Percentiles rank a stretch among this genome's conserved stretches.
Conservation (phyloP, 2,888 invertebrate species). For the Ectemnius lituratus region DNA sequence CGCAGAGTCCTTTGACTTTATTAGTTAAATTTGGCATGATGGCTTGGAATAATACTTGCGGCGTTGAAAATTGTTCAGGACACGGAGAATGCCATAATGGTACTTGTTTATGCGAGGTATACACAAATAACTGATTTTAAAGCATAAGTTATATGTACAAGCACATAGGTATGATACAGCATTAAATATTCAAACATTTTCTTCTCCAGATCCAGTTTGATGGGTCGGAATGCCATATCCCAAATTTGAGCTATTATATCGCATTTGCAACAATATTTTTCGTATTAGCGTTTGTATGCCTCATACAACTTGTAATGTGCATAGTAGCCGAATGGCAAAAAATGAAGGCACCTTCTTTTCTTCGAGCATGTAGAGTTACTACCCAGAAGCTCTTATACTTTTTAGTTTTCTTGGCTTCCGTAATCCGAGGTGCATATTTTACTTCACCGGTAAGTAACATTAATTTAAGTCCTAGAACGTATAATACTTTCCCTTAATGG, state of each 20-base stretch:
- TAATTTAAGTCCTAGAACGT: not conserved
- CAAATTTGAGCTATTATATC: slow-evolving; percentile 88
- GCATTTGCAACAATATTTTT: slow-evolving; percentile 85
- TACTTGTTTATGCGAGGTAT: slow-evolving; percentile 93
- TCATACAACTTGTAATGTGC: slow-evolving; percentile 91
- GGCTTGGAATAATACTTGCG: slow-evolving; percentile 79
- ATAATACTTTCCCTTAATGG: slow-evolving; percentile 4
- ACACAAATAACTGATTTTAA: slow-evolving; percentile 16
- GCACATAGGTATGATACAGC: too few relatives aligned
- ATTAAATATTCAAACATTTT: slow-evolving; percentile 16
- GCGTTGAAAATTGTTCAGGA: slow-evolving; percentile 90
- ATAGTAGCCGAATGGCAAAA: slow-evolving; percentile 89
- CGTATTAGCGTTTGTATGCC: slow-evolving; percentile 89
- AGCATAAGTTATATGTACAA: not conserved
- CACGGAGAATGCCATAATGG: slow-evolving; percentile 95
- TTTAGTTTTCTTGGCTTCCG: slow-evolving; percentile 90
- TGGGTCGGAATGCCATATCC: slow-evolving; percentile 90
- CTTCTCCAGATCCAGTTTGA: slow-evolving; percentile 83
- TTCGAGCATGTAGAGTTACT: slow-evolving; percentile 91
- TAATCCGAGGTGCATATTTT: slow-evolving; percentile 92
- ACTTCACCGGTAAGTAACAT: slow-evolving; percentile 87
- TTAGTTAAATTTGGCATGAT: slow-evolving; percentile 76
- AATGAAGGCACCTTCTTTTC: slow-evolving; percentile 89
- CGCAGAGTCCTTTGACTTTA: slow-evolving; percentile 76
- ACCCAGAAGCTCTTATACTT: slow-evolving; percentile 94